Percentiles rank a stretch among this genome's conserved stretches.
These are phyloP conservation scores for Cataglyphis hispanica DNA, from an alignment of 1,140 invertebrate species.

Conservation along the genomic window DNA sequence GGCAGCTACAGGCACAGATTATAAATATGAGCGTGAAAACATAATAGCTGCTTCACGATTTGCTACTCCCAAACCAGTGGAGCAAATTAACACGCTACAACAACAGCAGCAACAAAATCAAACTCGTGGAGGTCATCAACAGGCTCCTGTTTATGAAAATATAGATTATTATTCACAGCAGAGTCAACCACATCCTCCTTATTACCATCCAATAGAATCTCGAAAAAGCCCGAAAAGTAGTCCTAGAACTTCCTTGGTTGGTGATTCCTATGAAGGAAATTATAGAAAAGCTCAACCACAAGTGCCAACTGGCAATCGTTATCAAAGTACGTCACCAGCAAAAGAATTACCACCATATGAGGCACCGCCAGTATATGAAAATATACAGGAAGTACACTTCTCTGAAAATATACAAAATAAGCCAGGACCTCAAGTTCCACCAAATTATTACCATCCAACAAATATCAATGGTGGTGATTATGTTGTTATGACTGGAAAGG, in stretches of 20 bases:
- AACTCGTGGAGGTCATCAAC: slow-evolving; percentile 72
- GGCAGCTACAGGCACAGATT: slow-evolving; percentile 82
- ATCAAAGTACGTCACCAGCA: slow-evolving; percentile 82
- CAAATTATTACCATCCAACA: slow-evolving; percentile 83
- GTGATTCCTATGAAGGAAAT: slow-evolving; percentile 87
- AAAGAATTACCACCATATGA: slow-evolving; percentile 87
- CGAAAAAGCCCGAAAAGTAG: slow-evolving; percentile 83
- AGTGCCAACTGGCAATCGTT: slow-evolving; percentile 89
- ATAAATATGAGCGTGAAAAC: slow-evolving; percentile 89
- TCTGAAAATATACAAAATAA: slow-evolving; percentile 83
- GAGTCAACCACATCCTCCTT: slow-evolving; percentile 87
- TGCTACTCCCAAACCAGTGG: slow-evolving; percentile 91
- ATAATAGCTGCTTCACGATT: slow-evolving; percentile 92
- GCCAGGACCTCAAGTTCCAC: slow-evolving; percentile 85
- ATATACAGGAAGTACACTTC: slow-evolving; percentile 89
- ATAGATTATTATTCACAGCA: slow-evolving; percentile 90
- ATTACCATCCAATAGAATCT: slow-evolving; percentile 88
- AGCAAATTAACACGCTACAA: slow-evolving; percentile 84
- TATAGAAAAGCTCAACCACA: slow-evolving; percentile 90
- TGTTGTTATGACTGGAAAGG: slow-evolving; percentile 85
- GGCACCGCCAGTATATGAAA: slow-evolving; percentile 91
- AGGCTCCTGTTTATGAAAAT: slow-evolving; percentile 92
- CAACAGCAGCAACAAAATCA: slow-evolving; percentile 75
- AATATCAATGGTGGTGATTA: slow-evolving; percentile 85
- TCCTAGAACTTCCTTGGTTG: slow-evolving; percentile 83